Evolutionary conservation across 2,113 vertebrate species (phyloP).

Genomic region (Cyanoramphus novaezelandiae): DNA sequence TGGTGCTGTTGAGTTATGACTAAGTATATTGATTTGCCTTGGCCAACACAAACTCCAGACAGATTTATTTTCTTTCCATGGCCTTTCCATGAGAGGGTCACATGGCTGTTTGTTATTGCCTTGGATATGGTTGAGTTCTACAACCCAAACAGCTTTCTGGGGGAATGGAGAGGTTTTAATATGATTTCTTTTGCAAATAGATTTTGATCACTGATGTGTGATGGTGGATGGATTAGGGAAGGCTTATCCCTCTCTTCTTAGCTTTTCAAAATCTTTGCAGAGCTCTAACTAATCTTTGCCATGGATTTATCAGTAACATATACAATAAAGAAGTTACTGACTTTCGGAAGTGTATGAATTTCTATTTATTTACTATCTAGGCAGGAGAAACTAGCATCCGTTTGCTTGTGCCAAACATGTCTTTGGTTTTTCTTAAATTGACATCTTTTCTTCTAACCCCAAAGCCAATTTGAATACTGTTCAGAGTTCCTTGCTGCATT

Average conservation of each 20-base stretch:
- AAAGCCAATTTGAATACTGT: neutral
- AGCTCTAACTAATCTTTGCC: neutral
- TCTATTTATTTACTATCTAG: neutral
- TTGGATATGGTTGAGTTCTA: neutral
- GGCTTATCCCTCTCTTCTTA: neutral
- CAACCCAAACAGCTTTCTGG: slow-evolving; percentile 22
- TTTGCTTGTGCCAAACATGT: neutral
- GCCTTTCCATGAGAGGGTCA: neutral
- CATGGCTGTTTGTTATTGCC: slow-evolving; percentile 23
- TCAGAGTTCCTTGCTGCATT: neutral
- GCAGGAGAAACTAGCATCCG: neutral
- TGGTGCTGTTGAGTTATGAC: slow-evolving; percentile 26
- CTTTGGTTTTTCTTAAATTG: neutral
- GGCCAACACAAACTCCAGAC: slow-evolving; percentile 47
- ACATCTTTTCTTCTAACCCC: neutral
- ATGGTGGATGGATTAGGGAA: neutral
- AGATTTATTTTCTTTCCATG: neutral
- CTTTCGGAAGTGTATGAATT: neutral
- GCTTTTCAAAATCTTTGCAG: neutral
- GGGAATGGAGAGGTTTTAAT: slow-evolving; percentile 6
- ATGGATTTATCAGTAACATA: neutral
- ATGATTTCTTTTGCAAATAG: neutral
- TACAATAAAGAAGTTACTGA: neutral
- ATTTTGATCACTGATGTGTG: neutral
- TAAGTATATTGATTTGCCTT: slow-evolving; percentile 44